These are phyloP conservation scores for Cerceris ruficornis DNA, from an alignment of 2,888 invertebrate species.

Conservation along the genomic window DNA sequence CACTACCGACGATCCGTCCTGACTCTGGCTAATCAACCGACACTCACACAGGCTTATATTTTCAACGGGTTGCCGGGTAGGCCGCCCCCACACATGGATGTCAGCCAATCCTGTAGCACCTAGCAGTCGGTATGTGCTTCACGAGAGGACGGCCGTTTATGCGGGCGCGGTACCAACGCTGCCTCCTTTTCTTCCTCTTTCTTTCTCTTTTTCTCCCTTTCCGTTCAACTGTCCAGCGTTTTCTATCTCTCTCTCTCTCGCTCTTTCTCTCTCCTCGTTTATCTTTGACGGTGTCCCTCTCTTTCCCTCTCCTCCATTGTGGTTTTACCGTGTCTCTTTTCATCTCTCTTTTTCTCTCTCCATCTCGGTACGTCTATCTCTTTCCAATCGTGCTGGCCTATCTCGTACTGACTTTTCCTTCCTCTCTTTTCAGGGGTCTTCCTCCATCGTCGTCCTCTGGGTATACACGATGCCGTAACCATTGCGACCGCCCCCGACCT, in stretches of 20 bases:
- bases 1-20: constrained; percentile 73
- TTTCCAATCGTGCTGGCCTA: background rate
- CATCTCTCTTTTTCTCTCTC: constrained; percentile 6
- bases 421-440: constrained; percentile 5
- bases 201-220: constrained; percentile 42
- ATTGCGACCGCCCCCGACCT: constrained; percentile 42
- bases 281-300: constrained; percentile 24
- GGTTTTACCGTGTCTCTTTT: constrained; percentile 1
- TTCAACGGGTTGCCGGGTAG: constrained; percentile 72
- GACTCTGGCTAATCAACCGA: constrained; percentile 76
- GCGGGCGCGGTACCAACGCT: constrained; percentile 68
- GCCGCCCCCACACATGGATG: constrained; percentile 74
- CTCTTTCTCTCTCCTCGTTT: constrained; percentile 1
- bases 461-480: background rate
- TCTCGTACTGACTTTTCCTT: constrained; percentile 1
- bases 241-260: constrained; percentile 45
- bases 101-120: constrained; percentile 73
- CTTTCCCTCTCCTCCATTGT: background rate
- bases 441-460: background rate
- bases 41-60: constrained; percentile 81
- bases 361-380: background rate
- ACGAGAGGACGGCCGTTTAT: constrained; percentile 62
- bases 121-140: constrained; percentile 35
- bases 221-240: background rate
- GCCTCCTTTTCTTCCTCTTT: constrained; percentile 52